Percentiles rank a stretch among this genome's conserved stretches.
Conservation (phyloP, 2,113 vertebrate species). For the Trichechus manatus region DNA sequence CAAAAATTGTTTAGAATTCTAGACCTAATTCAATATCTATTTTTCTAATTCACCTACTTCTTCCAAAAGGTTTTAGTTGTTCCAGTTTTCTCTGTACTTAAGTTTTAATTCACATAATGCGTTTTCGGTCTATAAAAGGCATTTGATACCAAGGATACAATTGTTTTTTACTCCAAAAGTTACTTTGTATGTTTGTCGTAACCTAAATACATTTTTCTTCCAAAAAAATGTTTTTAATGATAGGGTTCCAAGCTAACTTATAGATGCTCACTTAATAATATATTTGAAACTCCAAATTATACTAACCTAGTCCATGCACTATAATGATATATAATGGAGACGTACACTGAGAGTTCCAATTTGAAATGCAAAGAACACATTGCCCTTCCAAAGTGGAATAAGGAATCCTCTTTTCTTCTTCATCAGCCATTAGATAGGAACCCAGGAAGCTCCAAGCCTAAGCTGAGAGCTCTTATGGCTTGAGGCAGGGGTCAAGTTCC, state of each 20-base stretch:
- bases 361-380: constrained; percentile 34
- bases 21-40: constrained; percentile 57
- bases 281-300: constrained; percentile 55
- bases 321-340: neutral
- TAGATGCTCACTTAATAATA: neutral
- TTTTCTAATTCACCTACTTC: constrained; percentile 76
- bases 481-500: neutral
- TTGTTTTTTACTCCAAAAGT: constrained; percentile 52
- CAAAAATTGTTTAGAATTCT: constrained; percentile 65
- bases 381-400: neutral
- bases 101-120: constrained; percentile 56
- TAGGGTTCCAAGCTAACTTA: constrained; percentile 23
- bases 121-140: constrained; percentile 35
- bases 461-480: neutral
- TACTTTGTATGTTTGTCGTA: constrained; percentile 35
- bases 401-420: neutral
- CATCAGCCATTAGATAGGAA: neutral
- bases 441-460: neutral
- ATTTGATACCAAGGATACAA: neutral
- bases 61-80: constrained; percentile 54
- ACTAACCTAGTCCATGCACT: neutral
- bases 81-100: constrained; percentile 65
- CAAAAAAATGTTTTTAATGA: constrained; percentile 12
- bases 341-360: neutral
- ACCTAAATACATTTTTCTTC: constrained; percentile 47